Conservation (phyloP, 2,888 invertebrate species). For the Sceliomorpha sp. region DNA sequence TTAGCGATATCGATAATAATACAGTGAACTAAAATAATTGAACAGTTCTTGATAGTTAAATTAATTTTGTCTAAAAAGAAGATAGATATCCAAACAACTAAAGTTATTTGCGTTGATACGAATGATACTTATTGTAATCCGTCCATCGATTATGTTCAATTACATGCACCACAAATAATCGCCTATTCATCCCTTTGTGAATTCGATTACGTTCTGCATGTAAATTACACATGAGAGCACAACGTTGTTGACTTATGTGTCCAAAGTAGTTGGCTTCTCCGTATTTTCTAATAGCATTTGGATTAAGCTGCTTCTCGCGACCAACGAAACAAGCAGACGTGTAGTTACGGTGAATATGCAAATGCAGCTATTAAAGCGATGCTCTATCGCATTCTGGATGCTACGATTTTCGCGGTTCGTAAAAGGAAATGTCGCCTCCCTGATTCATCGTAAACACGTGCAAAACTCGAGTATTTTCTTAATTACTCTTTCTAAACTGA, state of each 20-base stretch:
- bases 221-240: constrained; percentile 34
- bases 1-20: too few species aligned
- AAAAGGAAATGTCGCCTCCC: constrained; percentile 34
- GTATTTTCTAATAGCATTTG: constrained; percentile 58
- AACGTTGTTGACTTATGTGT: constrained; percentile 41
- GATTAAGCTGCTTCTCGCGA: constrained; percentile 53
- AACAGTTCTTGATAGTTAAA: too few species aligned
- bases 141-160: too few species aligned
- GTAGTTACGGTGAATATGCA: constrained; percentile 58
- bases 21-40: too few species aligned
- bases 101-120: too few species aligned
- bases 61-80: too few species aligned
- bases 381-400: constrained; percentile 60
- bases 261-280: constrained; percentile 45
- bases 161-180: neutral
- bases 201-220: constrained; percentile 27
- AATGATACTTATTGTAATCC: too few species aligned
- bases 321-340: constrained; percentile 39
- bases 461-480: constrained; percentile 5
- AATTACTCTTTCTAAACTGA: constrained; percentile 18
- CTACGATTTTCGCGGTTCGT: constrained; percentile 49
- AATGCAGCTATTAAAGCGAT: constrained; percentile 62
- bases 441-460: constrained; percentile 31
- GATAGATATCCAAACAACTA: too few species aligned
- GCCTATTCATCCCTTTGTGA: constrained; percentile 5